phyloP scores from a whole-genome alignment of 2,797 vertebrate species.

The Cottoperca gobio region DNA sequence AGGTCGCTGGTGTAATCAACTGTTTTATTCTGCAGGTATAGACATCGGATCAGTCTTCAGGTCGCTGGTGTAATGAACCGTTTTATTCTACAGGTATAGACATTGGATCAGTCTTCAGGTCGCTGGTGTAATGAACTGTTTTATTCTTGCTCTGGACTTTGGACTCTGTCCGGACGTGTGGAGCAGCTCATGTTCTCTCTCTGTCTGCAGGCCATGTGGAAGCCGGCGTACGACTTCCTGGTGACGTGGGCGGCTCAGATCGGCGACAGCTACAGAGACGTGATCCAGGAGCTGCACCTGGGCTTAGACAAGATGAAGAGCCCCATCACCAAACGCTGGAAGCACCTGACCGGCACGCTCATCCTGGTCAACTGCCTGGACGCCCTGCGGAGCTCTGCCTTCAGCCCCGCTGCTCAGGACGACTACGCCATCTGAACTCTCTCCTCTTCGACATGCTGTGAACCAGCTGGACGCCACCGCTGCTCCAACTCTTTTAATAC shows the following conservation, averaged over 20 bases:
- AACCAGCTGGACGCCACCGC: conserved; percentile 15
- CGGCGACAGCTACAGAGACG: conserved; percentile 95
- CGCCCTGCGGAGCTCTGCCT: conserved; percentile 90
- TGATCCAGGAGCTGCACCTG: conserved; percentile 95
- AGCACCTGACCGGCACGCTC: conserved; percentile 95
- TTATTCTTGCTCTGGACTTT: too few relatives aligned
- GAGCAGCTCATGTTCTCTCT: background rate
- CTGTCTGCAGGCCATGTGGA: conserved; percentile 95
- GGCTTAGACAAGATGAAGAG: conserved; percentile 97
- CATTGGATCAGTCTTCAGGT: too few relatives aligned
- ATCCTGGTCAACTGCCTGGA: conserved; percentile 96
- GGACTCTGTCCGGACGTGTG: too few relatives aligned
- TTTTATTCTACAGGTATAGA: too few relatives aligned
- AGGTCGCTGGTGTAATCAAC: too few relatives aligned
- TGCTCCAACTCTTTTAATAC: conserved; percentile 63
- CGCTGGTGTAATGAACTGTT: too few relatives aligned
- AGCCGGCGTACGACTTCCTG: conserved; percentile 96
- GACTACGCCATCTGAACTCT: conserved; percentile 92
- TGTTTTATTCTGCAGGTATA: too few relatives aligned
- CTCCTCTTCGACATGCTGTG: conserved; percentile 25
- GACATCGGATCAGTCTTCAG: too few relatives aligned
- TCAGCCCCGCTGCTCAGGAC: conserved; percentile 88
- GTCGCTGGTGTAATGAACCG: too few relatives aligned
- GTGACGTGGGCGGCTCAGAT: conserved; percentile 96
- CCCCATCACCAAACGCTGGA: conserved; percentile 97